phyloP scores from a whole-genome alignment of 2,888 invertebrate species.

The Bellardia bayeri region DNA sequence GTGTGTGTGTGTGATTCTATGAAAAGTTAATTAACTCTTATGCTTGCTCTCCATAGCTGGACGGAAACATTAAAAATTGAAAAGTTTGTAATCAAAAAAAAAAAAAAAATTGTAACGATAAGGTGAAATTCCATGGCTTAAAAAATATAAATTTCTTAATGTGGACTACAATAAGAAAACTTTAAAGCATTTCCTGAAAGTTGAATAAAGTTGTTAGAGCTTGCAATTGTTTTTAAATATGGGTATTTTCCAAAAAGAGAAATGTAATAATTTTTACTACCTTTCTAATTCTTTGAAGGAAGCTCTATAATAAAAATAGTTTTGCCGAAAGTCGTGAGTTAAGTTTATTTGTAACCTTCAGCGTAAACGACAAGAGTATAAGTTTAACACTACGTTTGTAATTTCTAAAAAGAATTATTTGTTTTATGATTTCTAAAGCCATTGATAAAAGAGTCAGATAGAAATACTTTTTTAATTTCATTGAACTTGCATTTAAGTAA shows the following conservation, averaged over 20 bases:
- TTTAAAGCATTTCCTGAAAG: slow-evolving; percentile 38
- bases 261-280: too few species aligned
- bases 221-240: not conserved
- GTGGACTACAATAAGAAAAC: slow-evolving; percentile 30
- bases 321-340: too few species aligned
- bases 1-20: slow-evolving; percentile 16
- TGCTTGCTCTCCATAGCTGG: not conserved
- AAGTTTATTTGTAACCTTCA: too few species aligned
- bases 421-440: too few species aligned
- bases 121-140: slow-evolving; percentile 17
- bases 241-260: not conserved
- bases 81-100: slow-evolving; percentile 33
- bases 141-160: not conserved
- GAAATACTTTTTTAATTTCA: too few species aligned
- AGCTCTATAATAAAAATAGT: too few species aligned
- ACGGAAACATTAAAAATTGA: slow-evolving; percentile 25
- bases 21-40: slow-evolving; percentile 53
- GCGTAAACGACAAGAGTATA: too few species aligned
- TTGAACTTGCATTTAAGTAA: too few species aligned
- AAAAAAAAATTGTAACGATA: slow-evolving; percentile 42
- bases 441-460: too few species aligned
- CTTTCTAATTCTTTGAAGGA: not conserved
- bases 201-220: slow-evolving; percentile 36
- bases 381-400: too few species aligned
- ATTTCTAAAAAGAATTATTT: too few species aligned